Percentiles rank a stretch among this genome's conserved stretches.
Conservation (phyloP, 2,888 invertebrate species). For the Fabriciana adippe region DNA sequence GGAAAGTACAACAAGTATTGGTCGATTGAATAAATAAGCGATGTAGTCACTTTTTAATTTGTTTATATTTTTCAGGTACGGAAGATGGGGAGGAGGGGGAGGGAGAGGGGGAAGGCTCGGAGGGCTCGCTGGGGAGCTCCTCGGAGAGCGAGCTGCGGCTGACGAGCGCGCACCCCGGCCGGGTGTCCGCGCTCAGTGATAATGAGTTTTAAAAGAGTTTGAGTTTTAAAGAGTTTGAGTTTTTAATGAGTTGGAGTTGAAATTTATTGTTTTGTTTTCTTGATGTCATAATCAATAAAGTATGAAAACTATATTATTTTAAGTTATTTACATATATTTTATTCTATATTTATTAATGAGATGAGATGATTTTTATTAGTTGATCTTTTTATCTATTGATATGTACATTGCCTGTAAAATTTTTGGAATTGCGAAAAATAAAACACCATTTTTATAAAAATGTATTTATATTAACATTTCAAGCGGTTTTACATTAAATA, state of each 20-base stretch:
- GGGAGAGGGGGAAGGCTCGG: constrained; percentile 41
- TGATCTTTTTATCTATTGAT: too few species aligned
- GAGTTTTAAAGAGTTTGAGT: not conserved
- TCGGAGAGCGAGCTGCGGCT: constrained; percentile 74
- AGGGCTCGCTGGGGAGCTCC: constrained; percentile 69
- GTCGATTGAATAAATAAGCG: too few species aligned
- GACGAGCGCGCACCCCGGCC: constrained; percentile 58
- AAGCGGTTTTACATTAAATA: constrained; percentile 36
- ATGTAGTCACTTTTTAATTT: too few species aligned
- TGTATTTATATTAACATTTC: constrained; percentile 34
- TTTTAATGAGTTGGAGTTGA: not conserved
- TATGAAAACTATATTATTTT: too few species aligned
- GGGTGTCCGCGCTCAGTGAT: constrained; percentile 67
- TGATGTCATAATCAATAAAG: too few species aligned
- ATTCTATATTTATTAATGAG: not conserved
- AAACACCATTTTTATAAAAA: constrained; percentile 26
- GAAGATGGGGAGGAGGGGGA: constrained; percentile 33
- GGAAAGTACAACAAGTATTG: too few species aligned
- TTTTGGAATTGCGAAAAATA: not conserved
- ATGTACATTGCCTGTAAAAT: too few species aligned
- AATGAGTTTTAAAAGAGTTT: constrained; percentile 66
- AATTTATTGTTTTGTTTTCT: too few species aligned
- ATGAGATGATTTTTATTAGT: not conserved
- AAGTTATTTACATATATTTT: too few species aligned
- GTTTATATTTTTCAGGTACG: not conserved